Base-by-base conservation (phyloP, 64 coral and sea anemone species). In the Pocillopora verrucosa region DNA sequence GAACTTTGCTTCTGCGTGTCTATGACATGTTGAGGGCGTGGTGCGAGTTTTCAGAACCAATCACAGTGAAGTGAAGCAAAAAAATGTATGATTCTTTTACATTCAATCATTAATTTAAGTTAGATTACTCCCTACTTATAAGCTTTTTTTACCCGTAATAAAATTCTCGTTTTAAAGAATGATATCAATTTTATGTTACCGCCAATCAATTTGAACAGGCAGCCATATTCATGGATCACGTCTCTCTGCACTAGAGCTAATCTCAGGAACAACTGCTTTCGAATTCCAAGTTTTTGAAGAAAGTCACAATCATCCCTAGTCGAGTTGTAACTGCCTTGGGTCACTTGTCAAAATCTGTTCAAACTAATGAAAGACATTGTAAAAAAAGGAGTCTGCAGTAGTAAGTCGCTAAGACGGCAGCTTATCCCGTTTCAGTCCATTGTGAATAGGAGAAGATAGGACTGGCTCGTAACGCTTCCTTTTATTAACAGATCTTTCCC, bases 321-420 rank as follows among this genome's bases (percentile, higher is more conserved):
- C 61, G 16, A 83, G 60, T 22, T 16, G 20, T 16, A 83, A 65
- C 34, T 65, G 60, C 16, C 10, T 83, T 2, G 16, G 22, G 34
- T 83, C 80, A 16, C 22, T 61, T 34, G 80, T 67, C 80, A 83
- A 38, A 65, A 83, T 83, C 60, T 67, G 61, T 35, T 83, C 61
- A 83, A 83, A 83, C 80, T 83, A 22, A 34, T 1, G 13, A 26
- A 61, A 16, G 34, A 5, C 19, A 69, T 69, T 4, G 9, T n/a
- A 69, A 69, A 69, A 69, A 6, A 3, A 3, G 6, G 6, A 45
- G 41, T 45, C 41, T 45, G 41, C 41, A 45, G 41, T 45, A 45
- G 41, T 6, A 45, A 45, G 41, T 45, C 6, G 41, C 6, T 6
- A 45, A 45, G 2, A 45, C 6, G 41, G 6, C 41, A 45, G 41